Evolutionary conservation across 2,113 vertebrate genomes (phyloP), one percentile per base, ranked within the genome.

Genomic region (Myanophis thanlyinensis): DNA sequence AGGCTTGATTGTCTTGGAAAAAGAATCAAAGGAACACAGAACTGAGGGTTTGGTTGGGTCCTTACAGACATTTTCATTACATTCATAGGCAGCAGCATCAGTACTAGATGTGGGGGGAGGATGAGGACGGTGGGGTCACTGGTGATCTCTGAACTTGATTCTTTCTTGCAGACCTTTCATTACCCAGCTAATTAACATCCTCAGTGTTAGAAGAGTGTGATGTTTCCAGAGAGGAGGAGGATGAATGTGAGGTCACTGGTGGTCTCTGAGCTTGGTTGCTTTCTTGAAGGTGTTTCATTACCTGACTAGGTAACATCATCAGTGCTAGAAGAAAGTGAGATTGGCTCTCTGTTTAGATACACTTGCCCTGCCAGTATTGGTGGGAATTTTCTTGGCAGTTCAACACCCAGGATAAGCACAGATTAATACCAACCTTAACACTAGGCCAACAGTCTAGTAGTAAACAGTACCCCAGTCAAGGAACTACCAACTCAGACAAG

Each of bases 241-340:
- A 22, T 0, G 20, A 54, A 20, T 54, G 53, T 23, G 22, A 6
- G 0, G 1, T 54, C 53, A 20, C 0, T 7, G 53, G 0, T 54
- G 53, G 5, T 23, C 22, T 54, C 6, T 54, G 53, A 23, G 20
- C 6, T 54, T 7, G 22, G 5, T 54, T 7, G 5, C 23, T 54
- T 54, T 54, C 53, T 54, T 23, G 53, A 5, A 22, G 53, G 22
- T 6, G 22, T 54, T 23, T 23, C 53, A 54, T 54, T 5, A 23
- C 22, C 53, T 23, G 7, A 2, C 53, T 23, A 23, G 53, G 53
- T 2, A 23, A 54, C 53, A 23, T 23, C 53, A 54, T 23, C 53
- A 54, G 22, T 54, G 53, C 53, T 23, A 2, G 22, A 59, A 4
- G 56, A 10, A 1, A 4, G 27, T 3, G 3, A 10, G 10, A 4